Conservation (phyloP, 2,113 vertebrate genomes). For the Phocoena phocoena region DNA sequence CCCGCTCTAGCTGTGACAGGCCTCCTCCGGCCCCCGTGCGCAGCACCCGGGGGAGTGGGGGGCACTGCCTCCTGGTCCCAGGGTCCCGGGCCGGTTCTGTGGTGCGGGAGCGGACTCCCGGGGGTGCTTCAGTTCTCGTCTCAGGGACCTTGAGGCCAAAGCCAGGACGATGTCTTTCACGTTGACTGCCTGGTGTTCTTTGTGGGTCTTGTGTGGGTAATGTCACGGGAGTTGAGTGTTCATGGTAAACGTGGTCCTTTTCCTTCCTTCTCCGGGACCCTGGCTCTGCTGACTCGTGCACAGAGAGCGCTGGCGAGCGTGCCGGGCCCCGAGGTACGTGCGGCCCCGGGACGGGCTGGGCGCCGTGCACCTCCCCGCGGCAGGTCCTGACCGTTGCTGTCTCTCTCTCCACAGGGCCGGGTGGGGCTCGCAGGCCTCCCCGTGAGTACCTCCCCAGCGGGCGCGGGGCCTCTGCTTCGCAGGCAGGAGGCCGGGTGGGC, state of each 20-base stretch:
- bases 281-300: neutral
- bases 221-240: neutral
- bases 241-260: fast-evolving
- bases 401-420: conserved; percentile 44
- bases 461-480: neutral
- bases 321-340: conserved; percentile 79
- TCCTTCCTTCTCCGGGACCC: neutral
- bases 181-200: fast-evolving
- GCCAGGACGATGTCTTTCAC: fast-evolving
- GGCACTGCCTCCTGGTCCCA: neutral
- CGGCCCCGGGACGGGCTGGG: neutral
- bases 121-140: fast-evolving
- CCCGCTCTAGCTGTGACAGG: neutral
- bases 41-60: neutral
- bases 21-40: fast-evolving
- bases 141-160: neutral
- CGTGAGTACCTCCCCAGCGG: neutral
- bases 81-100: neutral
- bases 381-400: neutral
- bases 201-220: fast-evolving
- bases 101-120: neutral
- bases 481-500: too few relatives aligned
- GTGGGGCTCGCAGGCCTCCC: neutral
- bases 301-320: conserved; percentile 58
- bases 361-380: fast-evolving